phyloP scores from a whole-genome alignment of 2,113 vertebrate species.

The Engystomops pustulosus region DNA sequence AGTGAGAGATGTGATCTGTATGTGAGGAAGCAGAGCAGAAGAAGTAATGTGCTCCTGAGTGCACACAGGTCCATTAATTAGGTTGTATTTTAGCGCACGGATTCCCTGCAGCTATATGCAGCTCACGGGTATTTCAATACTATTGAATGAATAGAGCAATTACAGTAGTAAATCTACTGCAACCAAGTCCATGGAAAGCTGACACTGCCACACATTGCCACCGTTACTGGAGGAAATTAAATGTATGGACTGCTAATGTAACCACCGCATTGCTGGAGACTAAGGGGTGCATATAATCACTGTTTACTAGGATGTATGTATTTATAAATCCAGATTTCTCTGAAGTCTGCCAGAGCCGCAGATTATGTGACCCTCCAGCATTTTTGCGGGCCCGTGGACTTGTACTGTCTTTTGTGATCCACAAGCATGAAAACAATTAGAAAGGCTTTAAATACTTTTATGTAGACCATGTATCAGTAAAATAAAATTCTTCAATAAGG shows the following conservation, averaged over 20 bases:
- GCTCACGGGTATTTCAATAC: slow-evolving; percentile 66
- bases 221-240: background rate
- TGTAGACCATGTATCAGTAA: too few species aligned
- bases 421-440: too few species aligned
- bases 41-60: slow-evolving; percentile 62
- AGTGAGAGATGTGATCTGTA: slow-evolving; percentile 58
- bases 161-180: slow-evolving; percentile 66
- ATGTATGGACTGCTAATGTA: slow-evolving; percentile 8
- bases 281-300: background rate
- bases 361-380: too few species aligned
- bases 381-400: too few species aligned
- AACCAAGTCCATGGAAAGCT: slow-evolving; percentile 62
- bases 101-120: slow-evolving; percentile 67
- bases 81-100: slow-evolving; percentile 61
- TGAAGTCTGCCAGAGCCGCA: too few species aligned
- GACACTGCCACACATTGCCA: slow-evolving; percentile 61
- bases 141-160: slow-evolving; percentile 66
- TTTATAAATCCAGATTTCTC: background rate
- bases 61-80: slow-evolving; percentile 67
- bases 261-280: slow-evolving; percentile 32
- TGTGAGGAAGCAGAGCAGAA: slow-evolving; percentile 60
- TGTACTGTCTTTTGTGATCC: too few species aligned
- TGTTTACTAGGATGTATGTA: background rate
- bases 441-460: too few species aligned
- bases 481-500: too few species aligned